Base-by-base conservation (phyloP, 1,140 invertebrate species). In the Nasonia longicornis region DNA sequence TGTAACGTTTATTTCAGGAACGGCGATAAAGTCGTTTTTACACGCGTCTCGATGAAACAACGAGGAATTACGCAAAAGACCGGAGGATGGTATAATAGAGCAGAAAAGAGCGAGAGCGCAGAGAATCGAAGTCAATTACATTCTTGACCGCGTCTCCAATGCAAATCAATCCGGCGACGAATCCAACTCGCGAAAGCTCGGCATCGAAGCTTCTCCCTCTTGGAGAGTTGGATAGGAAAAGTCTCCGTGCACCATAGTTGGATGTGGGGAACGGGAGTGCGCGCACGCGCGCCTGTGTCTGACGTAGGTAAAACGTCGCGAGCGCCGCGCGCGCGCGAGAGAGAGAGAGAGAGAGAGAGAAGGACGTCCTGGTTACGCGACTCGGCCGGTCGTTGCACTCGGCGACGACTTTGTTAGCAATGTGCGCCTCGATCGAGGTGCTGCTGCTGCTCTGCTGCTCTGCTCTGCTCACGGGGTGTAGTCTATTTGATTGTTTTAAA, bases 281-380 rank as follows among this genome's bases (percentile, higher is more conserved):
- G 80, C 64, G 31, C 10, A n/a, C 10, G 74, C n/a, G 14, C 7
- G 48, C 29, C 22, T 35, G 48, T 16, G 11, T 31, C 22, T 75
- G 73, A 77, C 58, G 75, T 77, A 66, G 75, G 48, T 67, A 66
- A 22, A 67, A 77, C 38, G 75, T 77, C 29, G 45, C 8, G 31
- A 76, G 64, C 38, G n/a, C 20, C n/a, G 64, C 26, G 64, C 64
- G 64, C 10, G 29, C 31, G 64, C 35, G 4, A 71, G 70, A 78
- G 76, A 66, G 75, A 72, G 48, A 72, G 69, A 63, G 74, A 42
- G 20, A 29, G 20, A 29, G 71, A 35, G 76, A 70, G 71, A 79
- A 82, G 77, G 77, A 82, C 81, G 76, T 82, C 77, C 81, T 79
- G 81, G 77, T 82, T 82, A 79, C 77, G 81, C 77, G 81, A 82